Conservation (phyloP, 1,140 invertebrate species). For the Nymphalis io region DNA sequence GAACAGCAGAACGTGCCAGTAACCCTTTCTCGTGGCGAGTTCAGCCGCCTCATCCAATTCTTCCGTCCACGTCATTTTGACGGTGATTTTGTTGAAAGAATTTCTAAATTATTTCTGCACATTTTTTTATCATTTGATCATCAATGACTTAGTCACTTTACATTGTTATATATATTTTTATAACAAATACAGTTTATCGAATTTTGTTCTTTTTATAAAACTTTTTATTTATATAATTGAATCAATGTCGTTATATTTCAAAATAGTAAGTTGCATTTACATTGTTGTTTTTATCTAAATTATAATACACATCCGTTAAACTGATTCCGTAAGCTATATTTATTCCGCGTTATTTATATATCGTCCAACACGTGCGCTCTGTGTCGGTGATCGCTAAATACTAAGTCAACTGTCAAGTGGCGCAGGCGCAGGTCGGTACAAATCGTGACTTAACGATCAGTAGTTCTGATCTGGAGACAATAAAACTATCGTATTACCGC, state of each 20-base stretch:
- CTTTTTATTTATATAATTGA: too few relatives aligned
- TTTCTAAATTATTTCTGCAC: not conserved
- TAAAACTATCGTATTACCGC: constrained; percentile 9
- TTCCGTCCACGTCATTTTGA: constrained; percentile 74
- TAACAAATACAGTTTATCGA: too few relatives aligned
- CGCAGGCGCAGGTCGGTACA: constrained; percentile 10
- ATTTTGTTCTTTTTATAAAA: too few relatives aligned
- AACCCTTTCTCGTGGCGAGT: constrained; percentile 85
- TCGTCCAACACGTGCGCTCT: constrained; percentile 11
- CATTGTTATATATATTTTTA: too few relatives aligned
- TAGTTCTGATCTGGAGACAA: constrained; percentile 9
- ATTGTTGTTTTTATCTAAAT: too few relatives aligned
- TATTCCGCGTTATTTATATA: not conserved
- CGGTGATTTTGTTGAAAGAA: not conserved
- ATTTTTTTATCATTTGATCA: not conserved
- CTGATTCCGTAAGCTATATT: not conserved
- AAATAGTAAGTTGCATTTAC: too few relatives aligned
- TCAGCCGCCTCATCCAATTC: constrained; percentile 86
- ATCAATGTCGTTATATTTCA: too few relatives aligned
- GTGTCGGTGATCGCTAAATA: constrained; percentile 13
- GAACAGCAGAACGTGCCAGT: constrained; percentile 86
- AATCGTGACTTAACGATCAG: constrained; percentile 27
- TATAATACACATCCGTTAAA: not conserved
- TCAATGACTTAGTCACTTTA: not conserved
- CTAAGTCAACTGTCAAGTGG: constrained; percentile 5